Conservation (phyloP, 2,888 invertebrate species). For the Azorinus chamasolen region DNA sequence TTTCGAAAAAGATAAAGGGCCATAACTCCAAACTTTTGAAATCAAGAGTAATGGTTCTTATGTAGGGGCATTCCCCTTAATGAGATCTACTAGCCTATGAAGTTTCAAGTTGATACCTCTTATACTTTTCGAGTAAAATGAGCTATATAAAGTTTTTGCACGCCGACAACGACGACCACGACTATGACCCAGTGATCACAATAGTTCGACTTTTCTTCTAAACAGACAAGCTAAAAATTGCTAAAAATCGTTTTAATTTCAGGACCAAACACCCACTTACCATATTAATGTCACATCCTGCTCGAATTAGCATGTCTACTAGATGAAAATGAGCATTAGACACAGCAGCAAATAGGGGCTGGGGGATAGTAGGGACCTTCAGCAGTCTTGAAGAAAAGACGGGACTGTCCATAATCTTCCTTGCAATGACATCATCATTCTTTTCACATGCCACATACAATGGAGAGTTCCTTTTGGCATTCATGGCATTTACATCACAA, state of each 20-base stretch:
- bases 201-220: too few species aligned
- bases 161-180: too few species aligned
- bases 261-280: too few species aligned
- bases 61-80: too few species aligned
- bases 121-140: neutral
- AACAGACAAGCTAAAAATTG: too few species aligned
- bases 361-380: slow-evolving; percentile 65
- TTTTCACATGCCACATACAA: slow-evolving; percentile 83
- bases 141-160: too few species aligned
- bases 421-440: slow-evolving; percentile 78
- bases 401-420: slow-evolving; percentile 72
- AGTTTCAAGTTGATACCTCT: too few species aligned
- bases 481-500: slow-evolving; percentile 80
- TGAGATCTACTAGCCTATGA: too few species aligned
- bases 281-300: slow-evolving; percentile 83
- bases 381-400: slow-evolving; percentile 70
- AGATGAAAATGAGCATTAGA: slow-evolving; percentile 73
- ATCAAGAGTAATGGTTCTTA: too few species aligned
- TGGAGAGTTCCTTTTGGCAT: slow-evolving; percentile 76
- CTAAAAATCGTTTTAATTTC: neutral
- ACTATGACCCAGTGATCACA: too few species aligned
- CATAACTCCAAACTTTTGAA: too few species aligned
- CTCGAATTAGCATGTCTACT: slow-evolving; percentile 76
- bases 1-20: too few species aligned
- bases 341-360: slow-evolving; percentile 82